Percentiles rank a stretch among this genome's conserved stretches.
Evolutionary conservation across 2,888 invertebrate species (phyloP).

Genomic region (Ophion costatus): DNA sequence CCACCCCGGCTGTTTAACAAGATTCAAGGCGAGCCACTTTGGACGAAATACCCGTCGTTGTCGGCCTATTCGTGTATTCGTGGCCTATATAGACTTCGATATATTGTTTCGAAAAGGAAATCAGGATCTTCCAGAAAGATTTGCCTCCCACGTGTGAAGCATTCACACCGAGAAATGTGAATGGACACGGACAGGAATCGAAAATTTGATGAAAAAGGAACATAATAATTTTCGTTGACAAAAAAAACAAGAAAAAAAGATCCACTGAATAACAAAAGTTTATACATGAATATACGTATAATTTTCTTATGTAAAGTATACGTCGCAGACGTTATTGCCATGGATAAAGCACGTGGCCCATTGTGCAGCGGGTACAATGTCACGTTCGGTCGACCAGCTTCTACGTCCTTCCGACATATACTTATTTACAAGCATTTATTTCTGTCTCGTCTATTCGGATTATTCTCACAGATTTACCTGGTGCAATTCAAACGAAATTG

Average conservation of each 20-base stretch:
- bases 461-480: not conserved
- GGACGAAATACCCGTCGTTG: constrained; percentile 26
- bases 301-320: not conserved
- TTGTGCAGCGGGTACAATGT: constrained; percentile 17
- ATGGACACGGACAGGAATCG: not conserved
- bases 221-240: not conserved
- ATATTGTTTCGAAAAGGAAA: constrained; percentile 42
- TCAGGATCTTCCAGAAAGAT: constrained; percentile 17
- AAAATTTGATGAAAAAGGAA: not conserved
- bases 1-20: constrained; percentile 42
- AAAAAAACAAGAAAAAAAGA: not conserved
- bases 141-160: not conserved
- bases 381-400: constrained; percentile 8
- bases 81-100: constrained; percentile 8
- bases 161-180: not conserved
- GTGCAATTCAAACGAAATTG: constrained; percentile 10
- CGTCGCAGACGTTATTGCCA: too few relatives aligned
- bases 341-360: not conserved
- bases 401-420: not conserved
- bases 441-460: constrained; percentile 29
- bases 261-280: too few relatives aligned
- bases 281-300: not conserved
- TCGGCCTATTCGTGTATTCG: constrained; percentile 31
- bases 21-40: constrained; percentile 59
- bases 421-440: constrained; percentile 34